A percentile compares a stretch with the other conserved stretches of the same genome.
Evolutionary conservation across 2,888 invertebrate species (phyloP).

Genomic region (Drosophila bunnanda): DNA sequence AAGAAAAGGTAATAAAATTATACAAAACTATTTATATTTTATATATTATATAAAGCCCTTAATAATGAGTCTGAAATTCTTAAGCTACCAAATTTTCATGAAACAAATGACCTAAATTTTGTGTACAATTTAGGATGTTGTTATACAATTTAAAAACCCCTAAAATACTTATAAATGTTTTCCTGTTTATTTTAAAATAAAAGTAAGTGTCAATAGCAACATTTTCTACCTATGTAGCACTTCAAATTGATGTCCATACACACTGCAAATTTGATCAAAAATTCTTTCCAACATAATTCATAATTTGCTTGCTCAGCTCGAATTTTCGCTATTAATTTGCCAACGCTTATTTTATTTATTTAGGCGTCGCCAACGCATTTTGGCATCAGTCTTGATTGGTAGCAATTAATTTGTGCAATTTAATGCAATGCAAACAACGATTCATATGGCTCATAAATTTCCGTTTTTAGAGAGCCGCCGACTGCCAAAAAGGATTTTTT

Average conservation of each 20-base stretch:
- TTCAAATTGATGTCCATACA: background rate
- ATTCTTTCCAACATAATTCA: constrained; percentile 7
- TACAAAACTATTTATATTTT: background rate
- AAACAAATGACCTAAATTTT: too few relatives aligned
- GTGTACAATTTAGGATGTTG: too few relatives aligned
- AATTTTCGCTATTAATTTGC: constrained; percentile 15
- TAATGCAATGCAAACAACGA: constrained; percentile 55
- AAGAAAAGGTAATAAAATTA: background rate
- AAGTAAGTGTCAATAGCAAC: background rate
- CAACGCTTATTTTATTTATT: constrained; percentile 27
- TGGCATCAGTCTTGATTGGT: constrained; percentile 47
- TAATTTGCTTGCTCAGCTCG: constrained; percentile 10
- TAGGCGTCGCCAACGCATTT: constrained; percentile 28
- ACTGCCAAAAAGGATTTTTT: constrained; percentile 39
- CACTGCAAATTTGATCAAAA: background rate
- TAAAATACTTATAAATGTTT: background rate
- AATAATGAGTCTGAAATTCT: background rate
- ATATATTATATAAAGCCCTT: too few relatives aligned
- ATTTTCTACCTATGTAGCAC: background rate
- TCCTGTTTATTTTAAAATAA: background rate
- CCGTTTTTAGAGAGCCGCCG: constrained; percentile 49
- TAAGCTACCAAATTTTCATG: background rate
- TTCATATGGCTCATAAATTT: constrained; percentile 56
- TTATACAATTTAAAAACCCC: background rate
- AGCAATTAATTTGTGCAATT: constrained; percentile 49